Percentiles rank a stretch among this genome's conserved stretches.
These are phyloP conservation scores for Drosophila hydei DNA, from an alignment of 1,140 invertebrate species.

Conservation along the genomic window DNA sequence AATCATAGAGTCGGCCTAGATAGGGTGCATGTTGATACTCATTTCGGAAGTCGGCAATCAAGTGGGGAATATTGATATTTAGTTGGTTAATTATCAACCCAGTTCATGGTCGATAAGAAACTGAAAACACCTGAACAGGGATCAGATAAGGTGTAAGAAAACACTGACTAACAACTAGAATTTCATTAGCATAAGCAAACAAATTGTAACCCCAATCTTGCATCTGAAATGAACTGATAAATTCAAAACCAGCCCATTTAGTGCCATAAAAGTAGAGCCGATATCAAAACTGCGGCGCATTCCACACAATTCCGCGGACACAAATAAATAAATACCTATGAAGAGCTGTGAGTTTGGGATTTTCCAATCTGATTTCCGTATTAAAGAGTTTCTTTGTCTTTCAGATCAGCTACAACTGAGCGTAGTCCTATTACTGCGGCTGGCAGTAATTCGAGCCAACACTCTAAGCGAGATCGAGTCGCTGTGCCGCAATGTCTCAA, in stretches of 20 bases:
- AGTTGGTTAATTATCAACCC: slow-evolving; percentile 14
- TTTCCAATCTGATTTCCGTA: background rate
- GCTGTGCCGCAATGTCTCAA: slow-evolving; percentile 21
- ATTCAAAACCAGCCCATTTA: background rate
- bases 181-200: slow-evolving; percentile 31
- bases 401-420: background rate
- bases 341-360: slow-evolving; percentile 4
- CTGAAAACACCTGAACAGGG: slow-evolving; percentile 12
- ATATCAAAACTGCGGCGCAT: slow-evolving; percentile 3
- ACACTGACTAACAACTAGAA: slow-evolving; percentile 13
- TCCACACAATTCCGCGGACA: background rate
- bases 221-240: slow-evolving; percentile 38
- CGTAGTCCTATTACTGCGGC: background rate
- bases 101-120: background rate
- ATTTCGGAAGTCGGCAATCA: slow-evolving; percentile 15
- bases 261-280: slow-evolving; percentile 13
- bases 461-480: background rate
- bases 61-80: slow-evolving; percentile 10
- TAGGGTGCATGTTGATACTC: background rate
- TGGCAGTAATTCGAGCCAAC: background rate
- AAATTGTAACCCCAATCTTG: slow-evolving; percentile 1
- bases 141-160: slow-evolving; percentile 17
- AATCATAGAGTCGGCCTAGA: slow-evolving; percentile 1
- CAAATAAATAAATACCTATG: background rate
- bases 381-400: background rate